A percentile compares a stretch with the other conserved stretches of the same genome.
These are phyloP conservation scores for Riparia riparia DNA, from an alignment of 2,113 vertebrate species.

Conservation along the genomic window DNA sequence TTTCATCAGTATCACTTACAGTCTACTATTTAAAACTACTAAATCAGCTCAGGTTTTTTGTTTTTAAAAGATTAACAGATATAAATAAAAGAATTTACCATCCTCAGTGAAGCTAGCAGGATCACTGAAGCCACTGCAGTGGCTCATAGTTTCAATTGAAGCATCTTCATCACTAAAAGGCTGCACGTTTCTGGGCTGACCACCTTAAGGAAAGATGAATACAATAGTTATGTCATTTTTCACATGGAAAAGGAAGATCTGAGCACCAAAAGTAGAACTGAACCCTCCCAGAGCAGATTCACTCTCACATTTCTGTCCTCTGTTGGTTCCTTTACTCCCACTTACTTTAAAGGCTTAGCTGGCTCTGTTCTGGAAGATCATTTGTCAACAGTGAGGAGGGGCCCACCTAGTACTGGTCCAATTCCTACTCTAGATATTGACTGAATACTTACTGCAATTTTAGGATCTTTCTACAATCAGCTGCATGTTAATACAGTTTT, in stretches of 20 bases:
- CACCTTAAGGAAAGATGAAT: slow-evolving; percentile 75
- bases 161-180: slow-evolving; percentile 98
- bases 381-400: neutral
- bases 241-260: neutral
- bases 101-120: slow-evolving; percentile 90
- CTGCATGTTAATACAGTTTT: neutral
- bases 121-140: slow-evolving; percentile 96
- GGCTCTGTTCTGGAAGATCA: neutral
- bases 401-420: fast-evolving
- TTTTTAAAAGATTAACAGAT: neutral
- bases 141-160: slow-evolving; percentile 97
- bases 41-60: neutral
- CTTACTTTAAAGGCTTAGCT: neutral
- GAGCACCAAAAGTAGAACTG: neutral
- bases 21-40: neutral
- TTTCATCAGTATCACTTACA: neutral
- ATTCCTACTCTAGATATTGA: neutral
- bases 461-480: neutral
- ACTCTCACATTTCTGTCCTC: neutral
- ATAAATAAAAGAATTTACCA: slow-evolving; percentile 73
- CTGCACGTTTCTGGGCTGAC: slow-evolving; percentile 88
- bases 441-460: neutral
- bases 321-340: neutral
- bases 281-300: neutral
- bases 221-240: neutral